Conservation (phyloP, 2,797 vertebrate genomes). For the Pangasius larnaudii region DNA sequence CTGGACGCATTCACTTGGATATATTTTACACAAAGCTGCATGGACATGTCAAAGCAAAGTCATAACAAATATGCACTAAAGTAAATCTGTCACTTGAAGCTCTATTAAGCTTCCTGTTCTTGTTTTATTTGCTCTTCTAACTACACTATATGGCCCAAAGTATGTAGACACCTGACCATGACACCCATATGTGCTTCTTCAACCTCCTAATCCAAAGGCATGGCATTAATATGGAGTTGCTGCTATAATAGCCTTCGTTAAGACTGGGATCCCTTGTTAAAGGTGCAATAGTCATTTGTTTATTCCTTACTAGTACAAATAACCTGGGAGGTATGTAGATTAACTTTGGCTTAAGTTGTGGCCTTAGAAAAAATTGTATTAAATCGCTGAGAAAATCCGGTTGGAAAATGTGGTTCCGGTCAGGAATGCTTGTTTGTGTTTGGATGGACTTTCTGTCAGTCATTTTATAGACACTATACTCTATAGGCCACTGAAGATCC, state of each 20-base stretch:
- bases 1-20: not conserved
- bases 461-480: not conserved
- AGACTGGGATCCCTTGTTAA: not conserved
- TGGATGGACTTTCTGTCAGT: not conserved
- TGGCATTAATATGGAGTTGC: not conserved
- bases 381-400: not conserved
- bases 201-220: not conserved
- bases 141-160: not conserved
- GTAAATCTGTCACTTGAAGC: not conserved
- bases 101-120: not conserved
- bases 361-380: not conserved
- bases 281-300: not conserved
- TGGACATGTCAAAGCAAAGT: not conserved
- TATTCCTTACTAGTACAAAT: not conserved
- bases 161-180: not conserved
- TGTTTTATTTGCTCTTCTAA: slow-evolving; percentile 3
- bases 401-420: not conserved
- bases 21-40: not conserved
- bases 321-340: not conserved
- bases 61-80: not conserved
- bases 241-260: not conserved
- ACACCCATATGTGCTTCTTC: not conserved
- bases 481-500: not conserved
- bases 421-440: not conserved
- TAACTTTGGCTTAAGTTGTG: not conserved